Percentiles rank a stretch among this genome's conserved stretches.
These are phyloP conservation scores for Diarsia mendica DNA, from an alignment of 2,888 invertebrate genomes.

Conservation along the genomic window DNA sequence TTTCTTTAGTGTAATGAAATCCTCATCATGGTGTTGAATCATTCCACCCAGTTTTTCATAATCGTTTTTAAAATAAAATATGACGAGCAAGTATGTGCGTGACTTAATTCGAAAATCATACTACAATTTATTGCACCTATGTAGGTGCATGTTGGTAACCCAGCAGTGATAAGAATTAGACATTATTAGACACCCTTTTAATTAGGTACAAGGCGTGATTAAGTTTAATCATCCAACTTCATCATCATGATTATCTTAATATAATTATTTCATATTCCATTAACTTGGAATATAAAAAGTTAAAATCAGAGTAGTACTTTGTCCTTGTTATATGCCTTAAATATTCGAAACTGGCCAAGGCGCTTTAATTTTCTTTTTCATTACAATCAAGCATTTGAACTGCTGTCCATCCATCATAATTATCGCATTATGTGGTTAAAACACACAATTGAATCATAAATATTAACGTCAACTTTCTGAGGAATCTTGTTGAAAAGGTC, in stretches of 20 bases:
- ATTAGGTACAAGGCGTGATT: neutral
- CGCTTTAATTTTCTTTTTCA: slow-evolving; percentile 1
- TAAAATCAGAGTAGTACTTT: neutral
- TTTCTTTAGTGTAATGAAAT: neutral
- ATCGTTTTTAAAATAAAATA: slow-evolving; percentile 8
- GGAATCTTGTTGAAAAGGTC: slow-evolving; percentile 45
- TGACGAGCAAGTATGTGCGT: slow-evolving; percentile 3
- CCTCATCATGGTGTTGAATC: too few species aligned
- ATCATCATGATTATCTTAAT: too few species aligned
- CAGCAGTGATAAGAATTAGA: neutral
- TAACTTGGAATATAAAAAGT: neutral
- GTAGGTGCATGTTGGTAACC: neutral
- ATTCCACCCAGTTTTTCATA: neutral
- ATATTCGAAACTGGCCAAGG: neutral
- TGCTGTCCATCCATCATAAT: slow-evolving; percentile 33
- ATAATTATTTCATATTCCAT: neutral
- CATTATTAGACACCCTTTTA: neutral
- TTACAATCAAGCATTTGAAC: neutral
- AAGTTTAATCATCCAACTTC: neutral
- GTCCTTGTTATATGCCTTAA: neutral
- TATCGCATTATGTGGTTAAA: slow-evolving; percentile 33
- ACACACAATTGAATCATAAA: slow-evolving; percentile 47
- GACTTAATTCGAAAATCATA: slow-evolving; percentile 10
- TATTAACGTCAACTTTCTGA: slow-evolving; percentile 50
- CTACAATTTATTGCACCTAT: neutral